A percentile compares a stretch with the other conserved stretches of the same genome.
Conservation (phyloP, 2,888 invertebrate genomes). For the Drosophila ezoana region DNA sequence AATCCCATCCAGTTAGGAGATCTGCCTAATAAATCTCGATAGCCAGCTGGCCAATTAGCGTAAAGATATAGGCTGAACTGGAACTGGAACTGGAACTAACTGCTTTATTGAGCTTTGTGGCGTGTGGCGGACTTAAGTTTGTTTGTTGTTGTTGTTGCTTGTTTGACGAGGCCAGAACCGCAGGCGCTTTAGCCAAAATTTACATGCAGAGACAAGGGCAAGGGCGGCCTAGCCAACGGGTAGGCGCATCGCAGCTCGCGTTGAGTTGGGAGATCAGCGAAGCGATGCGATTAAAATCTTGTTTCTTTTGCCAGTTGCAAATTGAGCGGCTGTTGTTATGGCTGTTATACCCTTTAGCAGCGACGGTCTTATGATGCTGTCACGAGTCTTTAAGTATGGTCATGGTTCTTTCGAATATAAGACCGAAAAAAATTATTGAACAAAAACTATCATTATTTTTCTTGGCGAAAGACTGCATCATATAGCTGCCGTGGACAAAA, state of each 20-base stretch:
- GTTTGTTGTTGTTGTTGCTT: background rate
- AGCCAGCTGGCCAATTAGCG: constrained; percentile 54
- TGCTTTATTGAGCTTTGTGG: background rate
- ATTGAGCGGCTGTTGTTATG: background rate
- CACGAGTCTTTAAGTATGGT: no score
- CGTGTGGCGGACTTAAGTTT: constrained; percentile 4
- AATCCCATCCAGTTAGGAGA: constrained; percentile 30
- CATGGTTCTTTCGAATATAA: no score
- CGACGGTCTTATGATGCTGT: no score
- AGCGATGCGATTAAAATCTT: constrained; percentile 34
- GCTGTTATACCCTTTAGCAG: no score
- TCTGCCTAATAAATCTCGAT: constrained; percentile 33
- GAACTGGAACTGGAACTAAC: constrained; percentile 30
- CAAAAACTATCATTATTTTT: no score
- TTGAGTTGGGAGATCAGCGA: constrained; percentile 38
- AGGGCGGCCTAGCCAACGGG: constrained; percentile 45
- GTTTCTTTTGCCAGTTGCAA: constrained; percentile 4
- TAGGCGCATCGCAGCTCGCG: background rate
- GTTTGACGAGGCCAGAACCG: constrained; percentile 35
- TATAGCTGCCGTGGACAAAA: no score
- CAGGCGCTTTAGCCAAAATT: constrained; percentile 27
- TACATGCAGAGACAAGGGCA: constrained; percentile 55
- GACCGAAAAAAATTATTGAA: no score
- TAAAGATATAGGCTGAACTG: constrained; percentile 25
- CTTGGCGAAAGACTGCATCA: no score